Percentiles rank a stretch among this genome's conserved stretches.
Conservation (phyloP, 2,797 vertebrate genomes). For the Melanotaenia trifasciata region DNA sequence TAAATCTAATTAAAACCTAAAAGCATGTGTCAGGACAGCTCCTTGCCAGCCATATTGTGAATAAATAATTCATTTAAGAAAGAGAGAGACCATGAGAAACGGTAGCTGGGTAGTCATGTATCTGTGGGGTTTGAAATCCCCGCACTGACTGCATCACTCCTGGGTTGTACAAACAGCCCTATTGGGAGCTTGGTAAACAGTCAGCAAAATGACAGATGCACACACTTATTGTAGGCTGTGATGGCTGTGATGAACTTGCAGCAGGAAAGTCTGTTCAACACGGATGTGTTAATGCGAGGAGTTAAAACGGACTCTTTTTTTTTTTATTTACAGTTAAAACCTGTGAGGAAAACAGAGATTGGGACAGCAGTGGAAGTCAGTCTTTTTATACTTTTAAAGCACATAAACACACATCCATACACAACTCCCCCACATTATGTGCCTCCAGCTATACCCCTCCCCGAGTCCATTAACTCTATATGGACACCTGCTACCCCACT, state of each 20-base stretch:
- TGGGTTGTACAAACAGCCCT: slow-evolving; percentile 3
- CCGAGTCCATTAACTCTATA: slow-evolving; percentile 71
- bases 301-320: slow-evolving; percentile 17
- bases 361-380: slow-evolving; percentile 3
- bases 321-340: slow-evolving; percentile 7
- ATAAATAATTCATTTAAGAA: slow-evolving; percentile 52
- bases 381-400: slow-evolving; percentile 17
- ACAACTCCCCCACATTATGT: slow-evolving; percentile 37
- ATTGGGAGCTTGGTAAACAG: slow-evolving; percentile 18
- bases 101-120: slow-evolving; percentile 5
- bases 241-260: slow-evolving; percentile 20
- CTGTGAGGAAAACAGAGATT: slow-evolving; percentile 20
- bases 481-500: slow-evolving; percentile 78
- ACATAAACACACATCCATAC: slow-evolving; percentile 4
- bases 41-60: slow-evolving; percentile 14
- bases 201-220: slow-evolving; percentile 37
- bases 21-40: slow-evolving; percentile 28
- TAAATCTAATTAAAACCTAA: slow-evolving; percentile 55
- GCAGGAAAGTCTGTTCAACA: slow-evolving; percentile 2
- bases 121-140: slow-evolving; percentile 45
- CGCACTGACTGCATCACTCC: neutral
- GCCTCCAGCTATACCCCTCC: slow-evolving; percentile 42
- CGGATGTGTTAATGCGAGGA: slow-evolving; percentile 16
- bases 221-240: slow-evolving; percentile 13
- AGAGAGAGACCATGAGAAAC: slow-evolving; percentile 10